Percentiles rank a stretch among this genome's conserved stretches.
Conservation (phyloP, 2,888 invertebrate species). For the Metellina segmentata region DNA sequence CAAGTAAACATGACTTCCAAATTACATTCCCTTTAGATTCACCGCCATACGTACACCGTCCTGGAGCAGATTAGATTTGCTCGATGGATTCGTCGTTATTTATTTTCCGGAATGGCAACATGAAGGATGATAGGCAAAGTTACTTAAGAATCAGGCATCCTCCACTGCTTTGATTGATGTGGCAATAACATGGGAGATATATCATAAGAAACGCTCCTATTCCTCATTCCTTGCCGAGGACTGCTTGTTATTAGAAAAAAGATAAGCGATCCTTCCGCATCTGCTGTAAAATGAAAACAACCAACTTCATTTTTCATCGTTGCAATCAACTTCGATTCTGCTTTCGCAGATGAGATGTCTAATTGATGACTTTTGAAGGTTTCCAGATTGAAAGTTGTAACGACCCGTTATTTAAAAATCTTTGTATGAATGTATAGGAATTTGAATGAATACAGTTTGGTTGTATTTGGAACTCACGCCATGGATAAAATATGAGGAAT, state of each 20-base stretch:
- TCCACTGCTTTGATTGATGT: constrained; percentile 46
- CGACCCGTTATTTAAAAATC: too few relatives aligned
- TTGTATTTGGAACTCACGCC: too few relatives aligned
- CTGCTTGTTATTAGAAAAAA: not conserved
- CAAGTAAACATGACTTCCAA: too few relatives aligned
- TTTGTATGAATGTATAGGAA: too few relatives aligned
- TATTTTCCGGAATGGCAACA: not conserved
- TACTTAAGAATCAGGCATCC: constrained; percentile 21
- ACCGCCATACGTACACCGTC: not conserved
- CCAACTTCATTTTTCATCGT: constrained; percentile 6
- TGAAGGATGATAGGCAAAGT: constrained; percentile 3
- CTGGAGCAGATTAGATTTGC: not conserved
- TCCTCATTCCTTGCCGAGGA: not conserved
- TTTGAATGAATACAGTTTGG: too few relatives aligned
- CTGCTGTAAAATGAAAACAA: constrained; percentile 2
- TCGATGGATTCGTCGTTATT: not conserved
- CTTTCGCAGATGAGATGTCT: not conserved
- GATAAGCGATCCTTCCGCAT: constrained; percentile 10
- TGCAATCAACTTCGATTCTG: not conserved
- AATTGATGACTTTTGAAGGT: not conserved
- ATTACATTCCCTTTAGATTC: too few relatives aligned
- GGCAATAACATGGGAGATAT: constrained; percentile 36
- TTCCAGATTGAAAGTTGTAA: too few relatives aligned
- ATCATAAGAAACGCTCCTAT: constrained; percentile 24
- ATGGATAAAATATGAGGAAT: too few relatives aligned